Evolutionary conservation across 2,888 invertebrate species (phyloP).

Genomic region (Thera obeliscata): DNA sequence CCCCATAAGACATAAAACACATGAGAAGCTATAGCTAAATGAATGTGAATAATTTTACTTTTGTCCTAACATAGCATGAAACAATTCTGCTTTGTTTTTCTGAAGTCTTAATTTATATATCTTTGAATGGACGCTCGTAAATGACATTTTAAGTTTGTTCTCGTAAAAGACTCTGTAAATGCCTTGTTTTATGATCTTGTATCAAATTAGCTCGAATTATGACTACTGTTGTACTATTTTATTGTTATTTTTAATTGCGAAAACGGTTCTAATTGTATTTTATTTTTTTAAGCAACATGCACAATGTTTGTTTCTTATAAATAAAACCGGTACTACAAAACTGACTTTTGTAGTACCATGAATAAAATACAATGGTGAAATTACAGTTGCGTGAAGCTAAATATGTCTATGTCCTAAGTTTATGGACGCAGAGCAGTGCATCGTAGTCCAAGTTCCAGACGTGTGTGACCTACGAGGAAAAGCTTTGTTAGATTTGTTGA

Average conservation of each 20-base stretch:
- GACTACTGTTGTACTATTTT: constrained; percentile 25
- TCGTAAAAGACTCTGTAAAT: constrained; percentile 27
- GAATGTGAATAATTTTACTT: not conserved
- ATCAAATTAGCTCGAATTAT: constrained; percentile 32
- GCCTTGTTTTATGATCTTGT: constrained; percentile 26
- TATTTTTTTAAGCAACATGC: not conserved
- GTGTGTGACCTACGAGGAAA: too few relatives aligned
- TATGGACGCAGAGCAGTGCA: too few relatives aligned
- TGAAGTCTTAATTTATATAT: constrained; percentile 24
- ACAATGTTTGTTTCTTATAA: too few relatives aligned
- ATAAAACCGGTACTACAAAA: too few relatives aligned
- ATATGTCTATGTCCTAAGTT: too few relatives aligned
- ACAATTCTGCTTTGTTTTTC: not conserved
- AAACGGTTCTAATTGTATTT: not conserved
- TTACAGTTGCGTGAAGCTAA: too few relatives aligned
- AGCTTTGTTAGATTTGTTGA: too few relatives aligned
- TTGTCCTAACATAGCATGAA: not conserved
- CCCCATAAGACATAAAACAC: too few relatives aligned
- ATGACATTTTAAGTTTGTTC: constrained; percentile 21
- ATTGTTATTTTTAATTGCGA: constrained; percentile 26
- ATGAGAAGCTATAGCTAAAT: too few relatives aligned
- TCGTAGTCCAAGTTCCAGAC: too few relatives aligned
- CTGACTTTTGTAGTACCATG: too few relatives aligned
- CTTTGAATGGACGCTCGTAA: constrained; percentile 20
- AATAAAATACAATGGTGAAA: too few relatives aligned